Evolutionary conservation across 92 coral and sea anemone genomes (phyloP).

Genomic region (Parazoanthus swiftii): DNA sequence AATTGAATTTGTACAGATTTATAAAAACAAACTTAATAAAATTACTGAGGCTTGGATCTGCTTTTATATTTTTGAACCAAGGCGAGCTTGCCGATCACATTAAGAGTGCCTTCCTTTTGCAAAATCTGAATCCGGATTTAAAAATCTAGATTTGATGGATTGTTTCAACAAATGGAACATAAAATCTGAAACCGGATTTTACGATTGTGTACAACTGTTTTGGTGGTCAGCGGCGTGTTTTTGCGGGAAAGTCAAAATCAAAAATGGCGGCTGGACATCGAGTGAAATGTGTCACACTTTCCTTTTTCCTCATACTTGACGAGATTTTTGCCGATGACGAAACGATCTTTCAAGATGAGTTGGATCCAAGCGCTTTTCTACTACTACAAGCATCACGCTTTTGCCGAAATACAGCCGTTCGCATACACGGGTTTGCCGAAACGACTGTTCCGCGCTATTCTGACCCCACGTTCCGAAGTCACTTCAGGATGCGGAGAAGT

Average conservation of each 20-base stretch:
- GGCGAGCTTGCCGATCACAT: no score
- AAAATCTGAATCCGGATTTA: background rate
- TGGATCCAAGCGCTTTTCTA: conserved; percentile 11
- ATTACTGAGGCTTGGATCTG: no score
- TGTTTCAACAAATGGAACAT: conserved; percentile 1
- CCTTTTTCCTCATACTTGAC: conserved; percentile 6
- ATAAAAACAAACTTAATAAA: no score
- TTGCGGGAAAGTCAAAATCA: conserved; percentile 7
- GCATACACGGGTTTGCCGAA: conserved; percentile 9
- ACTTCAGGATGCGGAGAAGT: no score
- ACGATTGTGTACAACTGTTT: conserved; percentile 10
- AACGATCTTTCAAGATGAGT: conserved; percentile 3
- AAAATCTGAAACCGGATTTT: conserved; percentile 9
- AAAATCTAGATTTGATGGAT: conserved; percentile 1
- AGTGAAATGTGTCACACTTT: conserved; percentile 13
- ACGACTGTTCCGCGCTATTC: conserved; percentile 15
- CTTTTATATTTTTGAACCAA: no score
- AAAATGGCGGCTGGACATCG: conserved; percentile 12
- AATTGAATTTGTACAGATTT: no score
- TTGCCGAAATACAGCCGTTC: conserved; percentile 9
- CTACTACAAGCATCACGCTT: conserved; percentile 14
- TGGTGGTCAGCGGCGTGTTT: conserved; percentile 3
- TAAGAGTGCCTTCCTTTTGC: background rate
- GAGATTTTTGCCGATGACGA: conserved; percentile 4
- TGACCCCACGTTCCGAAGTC: background rate